A percentile compares a stretch with the other conserved stretches of the same genome.
phyloP scores from a whole-genome alignment of 2,797 vertebrate genomes.

The Parauchenoglanis punctatus region DNA sequence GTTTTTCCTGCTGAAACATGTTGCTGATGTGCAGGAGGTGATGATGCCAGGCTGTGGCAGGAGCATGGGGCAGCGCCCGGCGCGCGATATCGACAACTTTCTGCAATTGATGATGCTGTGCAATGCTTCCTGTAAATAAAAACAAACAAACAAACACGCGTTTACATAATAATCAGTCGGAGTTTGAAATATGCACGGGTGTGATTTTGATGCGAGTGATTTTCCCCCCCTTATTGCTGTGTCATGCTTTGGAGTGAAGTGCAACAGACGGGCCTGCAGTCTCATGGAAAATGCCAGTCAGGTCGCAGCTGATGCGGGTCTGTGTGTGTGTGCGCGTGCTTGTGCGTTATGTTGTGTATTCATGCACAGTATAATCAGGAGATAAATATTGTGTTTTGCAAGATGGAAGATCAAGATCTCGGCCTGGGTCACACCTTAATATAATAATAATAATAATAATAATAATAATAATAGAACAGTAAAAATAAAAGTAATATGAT shows the following conservation, averaged over 20 bases:
- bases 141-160: background rate
- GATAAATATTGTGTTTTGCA: background rate
- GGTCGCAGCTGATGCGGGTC: conserved; percentile 12
- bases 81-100: background rate
- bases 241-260: conserved; percentile 38
- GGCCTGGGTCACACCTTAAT: background rate
- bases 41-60: conserved; percentile 11
- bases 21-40: background rate
- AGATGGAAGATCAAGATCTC: background rate
- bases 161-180: background rate
- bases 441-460: background rate
- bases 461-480: background rate
- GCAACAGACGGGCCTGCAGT: conserved; percentile 42
- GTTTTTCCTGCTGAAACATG: background rate
- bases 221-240: conserved; percentile 28
- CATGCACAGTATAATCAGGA: background rate
- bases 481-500: background rate
- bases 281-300: conserved; percentile 34
- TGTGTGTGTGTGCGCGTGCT: conserved; percentile 13
- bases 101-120: conserved; percentile 17
- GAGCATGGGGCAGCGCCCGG: conserved; percentile 24
- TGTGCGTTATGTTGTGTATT: background rate
- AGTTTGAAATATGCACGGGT: background rate
- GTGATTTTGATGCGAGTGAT: background rate
- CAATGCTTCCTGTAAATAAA: background rate